These are phyloP conservation scores for Brachypteracias leptosomus DNA, from an alignment of 2,113 vertebrate species.

Conservation along the genomic window DNA sequence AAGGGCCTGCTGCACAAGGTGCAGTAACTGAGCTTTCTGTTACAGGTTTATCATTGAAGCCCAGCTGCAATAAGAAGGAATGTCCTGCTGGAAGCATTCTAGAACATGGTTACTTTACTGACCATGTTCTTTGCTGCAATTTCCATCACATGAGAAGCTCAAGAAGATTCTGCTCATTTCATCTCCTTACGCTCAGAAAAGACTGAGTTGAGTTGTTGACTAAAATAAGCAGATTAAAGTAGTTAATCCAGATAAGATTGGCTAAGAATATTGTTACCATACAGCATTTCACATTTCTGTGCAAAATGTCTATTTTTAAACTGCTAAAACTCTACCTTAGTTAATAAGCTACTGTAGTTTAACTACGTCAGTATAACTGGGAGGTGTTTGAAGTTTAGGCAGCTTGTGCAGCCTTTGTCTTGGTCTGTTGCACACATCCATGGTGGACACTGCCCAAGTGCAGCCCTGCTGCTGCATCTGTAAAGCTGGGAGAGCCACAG, in stretches of 20 bases:
- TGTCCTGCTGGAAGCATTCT: not conserved
- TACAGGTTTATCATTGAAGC: not conserved
- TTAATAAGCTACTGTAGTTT: not conserved
- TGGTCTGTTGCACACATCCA: not conserved
- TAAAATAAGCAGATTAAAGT: conserved; percentile 44
- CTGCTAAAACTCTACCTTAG: not conserved
- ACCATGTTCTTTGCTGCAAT: not conserved
- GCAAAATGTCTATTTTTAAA: not conserved
- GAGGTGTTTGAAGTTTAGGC: not conserved
- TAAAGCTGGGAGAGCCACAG: not conserved
- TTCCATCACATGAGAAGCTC: not conserved
- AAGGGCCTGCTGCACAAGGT: not conserved
- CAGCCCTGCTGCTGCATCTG: not conserved
- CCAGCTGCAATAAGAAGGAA: not conserved
- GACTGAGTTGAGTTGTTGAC: not conserved
- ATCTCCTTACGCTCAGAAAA: conserved; percentile 34
- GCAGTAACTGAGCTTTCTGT: not conserved
- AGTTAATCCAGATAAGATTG: not conserved
- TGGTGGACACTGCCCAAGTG: too few relatives aligned
- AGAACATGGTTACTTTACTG: not conserved
- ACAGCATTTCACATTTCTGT: not conserved
- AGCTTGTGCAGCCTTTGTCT: not conserved
- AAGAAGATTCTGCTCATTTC: conserved; percentile 11
- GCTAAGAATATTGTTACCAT: conserved; percentile 4
- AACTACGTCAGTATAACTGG: accelerated